Conservation (phyloP, 2,888 invertebrate genomes). For the Sarcophaga rosellei region DNA sequence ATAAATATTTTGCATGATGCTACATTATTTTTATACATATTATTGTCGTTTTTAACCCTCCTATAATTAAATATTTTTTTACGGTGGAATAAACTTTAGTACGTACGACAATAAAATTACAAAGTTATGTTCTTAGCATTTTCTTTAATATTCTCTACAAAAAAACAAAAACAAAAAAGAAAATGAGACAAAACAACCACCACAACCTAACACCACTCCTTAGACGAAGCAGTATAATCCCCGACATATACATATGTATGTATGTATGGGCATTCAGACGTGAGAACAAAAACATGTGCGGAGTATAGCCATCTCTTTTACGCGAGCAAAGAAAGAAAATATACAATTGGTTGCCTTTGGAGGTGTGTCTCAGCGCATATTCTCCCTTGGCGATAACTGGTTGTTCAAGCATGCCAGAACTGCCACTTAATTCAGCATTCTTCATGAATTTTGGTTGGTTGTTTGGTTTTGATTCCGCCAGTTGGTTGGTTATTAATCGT, state of each 20-base stretch:
- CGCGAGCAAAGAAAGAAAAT: background rate
- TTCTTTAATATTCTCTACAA: background rate
- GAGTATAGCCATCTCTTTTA: background rate
- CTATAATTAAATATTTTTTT: background rate
- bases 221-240: background rate
- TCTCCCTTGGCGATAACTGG: background rate
- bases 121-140: too few species aligned
- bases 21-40: background rate
- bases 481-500: background rate
- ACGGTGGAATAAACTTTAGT: background rate
- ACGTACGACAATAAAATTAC: background rate
- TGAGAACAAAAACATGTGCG: background rate
- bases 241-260: background rate
- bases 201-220: background rate
- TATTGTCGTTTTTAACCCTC: background rate
- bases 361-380: background rate
- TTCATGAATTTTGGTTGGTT: conserved; percentile 7
- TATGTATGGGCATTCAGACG: background rate
- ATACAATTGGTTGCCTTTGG: background rate
- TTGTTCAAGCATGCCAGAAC: background rate
- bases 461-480: background rate
- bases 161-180: background rate
- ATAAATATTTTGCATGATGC: background rate
- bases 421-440: background rate
- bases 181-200: background rate